Evolutionary conservation across 2,113 vertebrate genomes (phyloP), one percentile per base, ranked within the genome.

Genomic region (Lycaon pictus): DNA sequence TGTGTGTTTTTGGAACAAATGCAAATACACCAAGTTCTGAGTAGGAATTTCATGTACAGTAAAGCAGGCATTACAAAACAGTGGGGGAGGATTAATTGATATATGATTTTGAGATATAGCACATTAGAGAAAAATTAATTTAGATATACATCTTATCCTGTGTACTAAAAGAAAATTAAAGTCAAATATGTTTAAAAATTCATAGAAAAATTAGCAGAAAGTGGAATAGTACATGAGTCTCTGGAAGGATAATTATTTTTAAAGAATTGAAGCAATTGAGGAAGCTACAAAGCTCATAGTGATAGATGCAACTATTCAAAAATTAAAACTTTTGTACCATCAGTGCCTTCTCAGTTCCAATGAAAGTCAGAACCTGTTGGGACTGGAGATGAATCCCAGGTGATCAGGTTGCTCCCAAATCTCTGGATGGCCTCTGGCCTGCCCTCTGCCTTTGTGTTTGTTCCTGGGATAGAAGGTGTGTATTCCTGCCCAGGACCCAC

Each of bases 101-200:
- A 29, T 0, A 4, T 32, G 79, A 63, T 32, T 69, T n/a, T 80
- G 86, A 93, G 79, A 93, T 69, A 32, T 3, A 69, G 53, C 74
- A 80, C 58, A 69, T 92, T 76, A 92, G 88, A 92, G 90, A 84
- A 84, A 92, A 90, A 71, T 63, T 94, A 71, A 89, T 74, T 95
- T 81, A 94, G 74, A 74, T 65, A 58, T 32, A 63, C 43, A 90
- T 87, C 83, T 93, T 82, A 53, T 74, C 60, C 84, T 85, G 51
- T 65, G 51, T 29, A 63, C 69, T 83, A 23, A 92, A 43, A 86
- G 89, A 96, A 96, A 83, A 93, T 93, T 22, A 86, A 84, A 88
- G 23, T 90, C 76, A 87, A 86, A 79, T 88, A 58, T 22, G 32
- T 67, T 94, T 94, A 87, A 96, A 88, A 71, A 86, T 82, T 85